A percentile compares a stretch with the other conserved stretches of the same genome.
These are phyloP conservation scores for Pseudoips prasinana DNA, from an alignment of 2,888 invertebrate genomes.

Conservation along the genomic window DNA sequence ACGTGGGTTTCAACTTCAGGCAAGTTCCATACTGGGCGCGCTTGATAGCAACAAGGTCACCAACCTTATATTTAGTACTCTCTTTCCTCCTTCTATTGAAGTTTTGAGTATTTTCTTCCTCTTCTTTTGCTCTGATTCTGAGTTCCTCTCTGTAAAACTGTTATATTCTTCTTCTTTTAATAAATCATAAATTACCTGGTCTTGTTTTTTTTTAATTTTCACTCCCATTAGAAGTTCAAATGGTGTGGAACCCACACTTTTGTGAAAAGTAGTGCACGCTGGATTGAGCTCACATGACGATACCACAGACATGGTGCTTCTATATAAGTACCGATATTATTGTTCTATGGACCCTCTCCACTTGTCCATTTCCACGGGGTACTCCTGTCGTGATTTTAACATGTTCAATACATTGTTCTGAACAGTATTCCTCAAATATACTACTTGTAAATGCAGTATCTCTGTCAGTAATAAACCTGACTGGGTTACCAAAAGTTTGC, in stretches of 20 bases:
- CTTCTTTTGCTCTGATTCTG: not conserved
- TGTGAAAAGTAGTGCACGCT: slow-evolving; percentile 5
- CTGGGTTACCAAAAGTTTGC: slow-evolving; percentile 9
- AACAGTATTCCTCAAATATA: slow-evolving; percentile 7
- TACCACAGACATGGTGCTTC: slow-evolving; percentile 7
- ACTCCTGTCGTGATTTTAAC: slow-evolving; percentile 1
- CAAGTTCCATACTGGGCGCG: not conserved
- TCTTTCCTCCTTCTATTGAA: not conserved
- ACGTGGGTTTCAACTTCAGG: slow-evolving; percentile 1
- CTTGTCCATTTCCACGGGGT: slow-evolving; percentile 4
- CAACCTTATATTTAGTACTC: not conserved
- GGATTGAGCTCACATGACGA: slow-evolving; percentile 8
- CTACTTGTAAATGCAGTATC: slow-evolving; percentile 6
- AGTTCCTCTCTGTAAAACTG: not conserved
- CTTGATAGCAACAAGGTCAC: not conserved
- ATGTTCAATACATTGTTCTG: slow-evolving; percentile 1
- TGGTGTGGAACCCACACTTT: slow-evolving; percentile 21
- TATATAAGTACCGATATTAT: slow-evolving; percentile 7
- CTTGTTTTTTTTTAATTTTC: slow-evolving; percentile 17
- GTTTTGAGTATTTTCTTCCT: not conserved
- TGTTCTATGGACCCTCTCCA: slow-evolving; percentile 8
- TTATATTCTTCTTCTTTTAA: not conserved
- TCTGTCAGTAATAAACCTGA: slow-evolving; percentile 4
- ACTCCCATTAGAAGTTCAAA: slow-evolving; percentile 22
- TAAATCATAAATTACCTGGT: slow-evolving; percentile 1